These are phyloP conservation scores for Embidobia sp. DNA, from an alignment of 2,888 invertebrate genomes.

Conservation along the genomic window DNA sequence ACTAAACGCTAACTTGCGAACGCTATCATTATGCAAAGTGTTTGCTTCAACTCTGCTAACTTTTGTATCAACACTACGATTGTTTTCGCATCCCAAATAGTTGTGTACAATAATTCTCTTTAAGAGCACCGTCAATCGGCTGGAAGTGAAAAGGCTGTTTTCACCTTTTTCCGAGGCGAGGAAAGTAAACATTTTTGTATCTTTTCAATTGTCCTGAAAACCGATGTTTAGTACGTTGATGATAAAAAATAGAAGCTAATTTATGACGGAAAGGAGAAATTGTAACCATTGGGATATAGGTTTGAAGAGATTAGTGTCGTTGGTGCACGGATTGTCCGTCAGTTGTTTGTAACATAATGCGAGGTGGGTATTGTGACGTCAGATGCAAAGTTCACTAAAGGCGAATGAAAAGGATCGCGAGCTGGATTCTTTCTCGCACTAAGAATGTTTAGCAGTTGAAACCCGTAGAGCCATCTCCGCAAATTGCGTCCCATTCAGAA, in stretches of 20 bases:
- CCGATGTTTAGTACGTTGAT: too few species aligned
- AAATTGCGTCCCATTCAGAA: conserved; percentile 78
- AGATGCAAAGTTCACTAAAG: conserved; percentile 49
- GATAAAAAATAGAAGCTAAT: too few species aligned
- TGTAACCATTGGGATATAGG: conserved; percentile 20
- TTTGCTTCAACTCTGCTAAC: conserved; percentile 17
- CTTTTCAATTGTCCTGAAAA: too few species aligned
- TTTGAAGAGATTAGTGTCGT: conserved; percentile 27
- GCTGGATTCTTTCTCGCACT: conserved; percentile 36
- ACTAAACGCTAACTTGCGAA: background rate
- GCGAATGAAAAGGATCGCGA: conserved; percentile 39
- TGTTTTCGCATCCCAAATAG: too few species aligned
- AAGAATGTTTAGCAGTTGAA: conserved; percentile 63
- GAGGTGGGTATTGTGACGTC: conserved; percentile 43
- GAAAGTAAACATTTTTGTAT: too few species aligned
- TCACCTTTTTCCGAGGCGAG: too few species aligned
- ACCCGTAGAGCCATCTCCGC: conserved; percentile 72
- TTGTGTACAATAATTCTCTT: too few species aligned
- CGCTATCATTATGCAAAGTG: conserved; percentile 12
- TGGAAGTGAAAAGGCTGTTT: too few species aligned
- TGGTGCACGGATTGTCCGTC: conserved; percentile 28
- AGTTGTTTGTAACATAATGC: conserved; percentile 35
- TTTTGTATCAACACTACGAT: too few species aligned
- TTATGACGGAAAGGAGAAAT: too few species aligned
- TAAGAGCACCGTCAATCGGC: too few species aligned